A percentile compares a stretch with the other conserved stretches of the same genome.
Conservation (phyloP, 2,797 vertebrate species). For the Xerus rutilus region DNA sequence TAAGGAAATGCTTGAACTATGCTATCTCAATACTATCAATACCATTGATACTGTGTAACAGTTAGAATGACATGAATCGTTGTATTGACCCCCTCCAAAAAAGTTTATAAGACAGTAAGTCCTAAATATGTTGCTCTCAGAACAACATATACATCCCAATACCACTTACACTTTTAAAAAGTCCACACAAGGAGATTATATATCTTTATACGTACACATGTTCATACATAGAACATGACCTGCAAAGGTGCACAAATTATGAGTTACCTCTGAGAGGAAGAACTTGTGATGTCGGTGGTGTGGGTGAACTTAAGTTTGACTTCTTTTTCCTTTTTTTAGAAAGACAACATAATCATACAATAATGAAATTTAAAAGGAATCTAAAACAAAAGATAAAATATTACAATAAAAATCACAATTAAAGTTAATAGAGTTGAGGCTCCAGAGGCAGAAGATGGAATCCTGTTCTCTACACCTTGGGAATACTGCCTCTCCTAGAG, state of each 20-base stretch:
- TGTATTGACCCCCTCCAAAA: not conserved
- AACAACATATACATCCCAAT: not conserved
- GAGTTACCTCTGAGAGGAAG: not conserved
- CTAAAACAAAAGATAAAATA: not conserved
- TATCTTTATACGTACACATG: not conserved
- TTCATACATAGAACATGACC: not conserved
- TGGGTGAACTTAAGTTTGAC: not conserved
- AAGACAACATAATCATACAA: not conserved
- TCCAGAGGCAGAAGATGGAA: not conserved
- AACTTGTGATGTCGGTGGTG: not conserved
- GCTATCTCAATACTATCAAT: not conserved
- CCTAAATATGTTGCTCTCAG: not conserved
- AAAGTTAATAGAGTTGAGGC: not conserved
- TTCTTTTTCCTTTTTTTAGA: not conserved
- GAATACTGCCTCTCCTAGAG: not conserved
- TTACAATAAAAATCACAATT: not conserved
- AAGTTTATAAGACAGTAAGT: not conserved
- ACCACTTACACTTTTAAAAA: not conserved
- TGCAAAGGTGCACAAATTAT: not conserved
- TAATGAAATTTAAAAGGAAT: conserved; percentile 7
- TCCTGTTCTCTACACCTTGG: not conserved
- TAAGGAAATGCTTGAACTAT: not conserved
- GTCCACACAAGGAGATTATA: not conserved
- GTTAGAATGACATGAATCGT: not conserved
- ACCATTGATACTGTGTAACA: not conserved